Percentiles rank a stretch among this genome's conserved stretches.
phyloP scores from a whole-genome alignment of 2,888 invertebrate species.

The Ceratothoa steindachneri region DNA sequence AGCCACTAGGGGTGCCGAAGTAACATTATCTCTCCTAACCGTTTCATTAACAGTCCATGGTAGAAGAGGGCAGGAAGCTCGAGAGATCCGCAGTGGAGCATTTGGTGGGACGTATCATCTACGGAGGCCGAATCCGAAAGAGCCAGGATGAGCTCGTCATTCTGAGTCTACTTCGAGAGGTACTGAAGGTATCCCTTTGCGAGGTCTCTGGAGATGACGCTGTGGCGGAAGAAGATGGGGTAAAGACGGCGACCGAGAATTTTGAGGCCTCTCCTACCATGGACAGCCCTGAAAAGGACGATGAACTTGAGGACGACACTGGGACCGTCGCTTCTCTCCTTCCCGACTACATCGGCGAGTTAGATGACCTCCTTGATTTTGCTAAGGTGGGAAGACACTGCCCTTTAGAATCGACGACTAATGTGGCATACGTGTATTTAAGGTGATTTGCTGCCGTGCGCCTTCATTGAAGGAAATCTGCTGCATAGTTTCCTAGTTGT shows the following conservation, averaged over 20 bases:
- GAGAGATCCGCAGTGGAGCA: constrained; percentile 28
- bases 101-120: constrained; percentile 32
- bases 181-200: constrained; percentile 21
- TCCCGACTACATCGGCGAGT: constrained; percentile 28
- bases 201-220: constrained; percentile 10
- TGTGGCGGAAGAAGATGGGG: neutral
- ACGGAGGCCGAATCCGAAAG: constrained; percentile 30
- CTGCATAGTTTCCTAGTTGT: too few species aligned
- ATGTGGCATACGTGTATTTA: neutral
- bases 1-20: too few species aligned
- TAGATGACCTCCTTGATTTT: constrained; percentile 33
- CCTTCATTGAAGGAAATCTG: too few species aligned
- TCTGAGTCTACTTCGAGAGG: constrained; percentile 31
- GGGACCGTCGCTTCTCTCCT: constrained; percentile 14
- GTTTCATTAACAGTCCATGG: constrained; percentile 29
- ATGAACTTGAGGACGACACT: neutral
- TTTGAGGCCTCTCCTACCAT: too few species aligned
- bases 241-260: neutral
- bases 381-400: constrained; percentile 16
- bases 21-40: too few species aligned
- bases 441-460: too few species aligned
- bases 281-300: neutral
- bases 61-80: constrained; percentile 21
- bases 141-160: constrained; percentile 32
- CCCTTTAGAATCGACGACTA: neutral